Evolutionary conservation across 2,113 vertebrate genomes (phyloP).

Genomic region (Catharus fuscescens): DNA sequence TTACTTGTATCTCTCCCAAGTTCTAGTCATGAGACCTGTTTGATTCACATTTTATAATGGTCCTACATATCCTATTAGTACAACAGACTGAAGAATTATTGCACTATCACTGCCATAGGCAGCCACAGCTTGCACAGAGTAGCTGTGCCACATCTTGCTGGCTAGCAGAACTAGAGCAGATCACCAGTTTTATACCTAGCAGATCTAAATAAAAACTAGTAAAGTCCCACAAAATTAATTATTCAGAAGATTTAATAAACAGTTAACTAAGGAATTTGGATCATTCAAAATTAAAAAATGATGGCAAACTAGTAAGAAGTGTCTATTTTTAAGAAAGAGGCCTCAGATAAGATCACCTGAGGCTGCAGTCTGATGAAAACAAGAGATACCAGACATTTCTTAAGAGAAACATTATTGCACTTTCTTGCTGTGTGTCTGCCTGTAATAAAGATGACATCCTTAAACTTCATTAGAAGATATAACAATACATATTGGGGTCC

Average conservation of each 20-base stretch:
- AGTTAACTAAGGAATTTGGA: neutral
- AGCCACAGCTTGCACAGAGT: neutral
- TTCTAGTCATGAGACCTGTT: neutral
- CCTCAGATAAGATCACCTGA: neutral
- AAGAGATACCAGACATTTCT: neutral
- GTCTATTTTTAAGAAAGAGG: neutral
- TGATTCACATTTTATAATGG: neutral
- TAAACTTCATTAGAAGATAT: neutral
- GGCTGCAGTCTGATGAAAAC: neutral
- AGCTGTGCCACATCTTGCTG: neutral
- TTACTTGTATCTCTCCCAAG: neutral
- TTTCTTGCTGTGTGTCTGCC: neutral
- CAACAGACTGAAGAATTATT: neutral
- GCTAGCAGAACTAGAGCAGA: neutral
- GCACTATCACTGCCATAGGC: neutral
- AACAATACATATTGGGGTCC: neutral
- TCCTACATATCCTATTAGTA: neutral
- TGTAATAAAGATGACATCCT: neutral
- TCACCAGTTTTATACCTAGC: neutral
- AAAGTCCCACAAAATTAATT: neutral
- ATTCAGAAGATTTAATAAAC: neutral
- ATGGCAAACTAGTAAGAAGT: neutral
- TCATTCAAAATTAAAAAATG: neutral
- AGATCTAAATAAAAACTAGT: neutral
- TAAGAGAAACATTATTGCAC: neutral